phyloP scores from a whole-genome alignment of 1,140 invertebrate species.

The Muscidifurax raptorellus region DNA sequence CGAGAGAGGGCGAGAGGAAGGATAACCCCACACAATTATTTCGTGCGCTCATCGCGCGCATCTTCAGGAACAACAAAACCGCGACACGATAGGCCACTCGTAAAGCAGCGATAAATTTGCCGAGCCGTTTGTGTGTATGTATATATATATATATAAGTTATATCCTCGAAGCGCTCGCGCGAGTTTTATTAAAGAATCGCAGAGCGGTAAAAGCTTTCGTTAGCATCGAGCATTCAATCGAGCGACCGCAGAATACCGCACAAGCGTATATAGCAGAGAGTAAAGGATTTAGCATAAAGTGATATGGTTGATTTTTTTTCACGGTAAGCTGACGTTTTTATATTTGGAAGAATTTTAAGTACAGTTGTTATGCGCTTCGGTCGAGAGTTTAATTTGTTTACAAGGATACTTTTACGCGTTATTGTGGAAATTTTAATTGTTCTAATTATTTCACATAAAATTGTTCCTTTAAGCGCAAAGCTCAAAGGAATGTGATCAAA shows the following conservation, averaged over 20 bases:
- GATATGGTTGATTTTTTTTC: background rate
- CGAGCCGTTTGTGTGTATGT: too few relatives aligned
- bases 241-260: background rate
- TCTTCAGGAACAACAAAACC: background rate
- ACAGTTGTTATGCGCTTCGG: too few relatives aligned
- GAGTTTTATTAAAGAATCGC: background rate
- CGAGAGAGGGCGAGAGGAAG: background rate
- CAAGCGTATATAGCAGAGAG: background rate
- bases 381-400: too few relatives aligned
- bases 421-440: too few relatives aligned
- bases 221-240: background rate
- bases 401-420: too few relatives aligned
- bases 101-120: background rate
- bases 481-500: too few relatives aligned
- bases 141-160: too few relatives aligned
- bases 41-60: background rate
- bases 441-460: too few relatives aligned
- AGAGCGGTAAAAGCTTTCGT: background rate
- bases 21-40: background rate
- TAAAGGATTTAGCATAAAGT: background rate
- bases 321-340: too few relatives aligned
- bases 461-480: too few relatives aligned
- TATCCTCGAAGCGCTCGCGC: background rate
- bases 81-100: background rate
- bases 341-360: too few relatives aligned